Evolutionary conservation across 1,140 invertebrate species (phyloP).

Genomic region (Drosophila athabasca): DNA sequence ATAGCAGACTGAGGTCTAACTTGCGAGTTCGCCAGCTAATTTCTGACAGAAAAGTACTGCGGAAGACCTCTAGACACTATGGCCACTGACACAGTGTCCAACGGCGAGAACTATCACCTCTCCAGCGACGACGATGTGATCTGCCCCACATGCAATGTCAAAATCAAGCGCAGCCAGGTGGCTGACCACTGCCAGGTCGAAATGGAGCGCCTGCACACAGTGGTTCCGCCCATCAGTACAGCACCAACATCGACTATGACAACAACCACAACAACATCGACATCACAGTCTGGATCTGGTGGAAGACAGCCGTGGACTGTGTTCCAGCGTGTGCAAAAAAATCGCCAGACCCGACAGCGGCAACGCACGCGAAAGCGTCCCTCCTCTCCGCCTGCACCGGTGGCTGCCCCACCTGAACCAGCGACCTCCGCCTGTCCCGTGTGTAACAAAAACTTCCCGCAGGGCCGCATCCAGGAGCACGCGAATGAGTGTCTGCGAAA

Average conservation of each 20-base stretch:
- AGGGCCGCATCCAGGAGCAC: conserved; percentile 90
- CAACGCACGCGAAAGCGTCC: conserved; percentile 72
- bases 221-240: too few relatives aligned
- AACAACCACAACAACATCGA: conserved; percentile 30
- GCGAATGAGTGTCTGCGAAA: conserved; percentile 88
- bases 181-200: conserved; percentile 90
- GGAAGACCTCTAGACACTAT: conserved; percentile 32
- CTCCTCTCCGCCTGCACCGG: conserved; percentile 21
- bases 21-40: background rate
- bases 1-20: background rate
- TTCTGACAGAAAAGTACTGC: background rate
- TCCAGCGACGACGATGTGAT: conserved; percentile 80
- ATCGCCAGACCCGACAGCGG: conserved; percentile 84
- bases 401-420: conserved; percentile 16
- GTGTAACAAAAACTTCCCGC: conserved; percentile 87
- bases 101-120: conserved; percentile 85
- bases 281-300: conserved; percentile 56
- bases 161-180: conserved; percentile 89
- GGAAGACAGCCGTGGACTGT: conserved; percentile 79
- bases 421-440: conserved; percentile 87
- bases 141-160: conserved; percentile 92
- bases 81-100: conserved; percentile 83
- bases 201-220: conserved; percentile 88
- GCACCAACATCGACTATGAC: conserved; percentile 33
- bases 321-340: conserved; percentile 84